phyloP scores from a whole-genome alignment of 2,797 vertebrate genomes.

The Malacoctenus gilli region DNA sequence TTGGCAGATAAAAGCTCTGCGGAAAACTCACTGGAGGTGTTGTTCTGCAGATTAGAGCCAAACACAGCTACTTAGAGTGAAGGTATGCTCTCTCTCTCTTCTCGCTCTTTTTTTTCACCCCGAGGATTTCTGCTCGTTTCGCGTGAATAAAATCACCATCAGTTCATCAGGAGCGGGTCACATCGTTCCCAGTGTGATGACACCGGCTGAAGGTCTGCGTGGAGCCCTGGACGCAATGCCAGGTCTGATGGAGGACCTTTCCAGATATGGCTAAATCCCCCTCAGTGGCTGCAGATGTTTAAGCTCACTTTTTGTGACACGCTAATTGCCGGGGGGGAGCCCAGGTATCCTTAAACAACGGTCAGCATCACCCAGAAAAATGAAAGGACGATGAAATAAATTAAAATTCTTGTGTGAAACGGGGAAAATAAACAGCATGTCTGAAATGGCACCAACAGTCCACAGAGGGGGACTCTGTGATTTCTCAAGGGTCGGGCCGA shows the following conservation, averaged over 20 bases:
- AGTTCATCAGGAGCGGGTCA: slow-evolving; percentile 9
- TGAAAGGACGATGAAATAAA: slow-evolving; percentile 93
- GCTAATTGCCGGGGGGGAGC: slow-evolving; percentile 85
- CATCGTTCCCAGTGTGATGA: slow-evolving; percentile 10
- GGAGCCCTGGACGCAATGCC: not conserved
- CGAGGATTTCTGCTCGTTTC: not conserved
- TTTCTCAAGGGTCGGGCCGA: slow-evolving; percentile 83
- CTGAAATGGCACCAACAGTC: slow-evolving; percentile 91
- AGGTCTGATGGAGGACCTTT: slow-evolving; percentile 53
- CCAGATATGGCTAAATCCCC: slow-evolving; percentile 82
- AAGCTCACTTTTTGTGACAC: slow-evolving; percentile 92
- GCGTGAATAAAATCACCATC: not conserved
- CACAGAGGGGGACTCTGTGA: slow-evolving; percentile 87
- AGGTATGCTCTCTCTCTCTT: slow-evolving; percentile 6
- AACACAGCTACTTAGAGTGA: slow-evolving; percentile 7
- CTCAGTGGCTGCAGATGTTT: slow-evolving; percentile 86
- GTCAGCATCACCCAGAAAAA: slow-evolving; percentile 68
- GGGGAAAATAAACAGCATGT: slow-evolving; percentile 98
- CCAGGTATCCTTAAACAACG: slow-evolving; percentile 84
- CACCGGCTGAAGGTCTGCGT: slow-evolving; percentile 12
- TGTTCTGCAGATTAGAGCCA: slow-evolving; percentile 21
- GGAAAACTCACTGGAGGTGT: slow-evolving; percentile 52
- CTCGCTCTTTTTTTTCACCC: slow-evolving; percentile 5
- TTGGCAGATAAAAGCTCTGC: slow-evolving; percentile 9
- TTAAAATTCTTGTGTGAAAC: slow-evolving; percentile 97